phyloP scores from a whole-genome alignment of 1,140 invertebrate genomes.

The Teleopsis dalmanni region DNA sequence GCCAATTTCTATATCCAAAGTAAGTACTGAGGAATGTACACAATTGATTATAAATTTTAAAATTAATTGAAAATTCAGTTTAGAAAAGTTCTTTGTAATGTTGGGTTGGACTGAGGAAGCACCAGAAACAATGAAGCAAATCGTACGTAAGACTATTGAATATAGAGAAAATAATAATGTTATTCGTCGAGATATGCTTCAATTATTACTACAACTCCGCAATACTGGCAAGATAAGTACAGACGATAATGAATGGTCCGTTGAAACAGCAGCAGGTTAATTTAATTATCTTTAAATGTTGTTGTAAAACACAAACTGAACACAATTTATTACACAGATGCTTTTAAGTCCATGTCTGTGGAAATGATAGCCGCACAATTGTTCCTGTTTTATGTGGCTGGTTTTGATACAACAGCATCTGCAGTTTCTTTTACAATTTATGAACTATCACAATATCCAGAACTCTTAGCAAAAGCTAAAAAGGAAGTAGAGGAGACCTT shows the following conservation, averaged over 20 bases:
- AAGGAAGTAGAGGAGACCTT: constrained; percentile 48
- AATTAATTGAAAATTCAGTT: constrained; percentile 3
- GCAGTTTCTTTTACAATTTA: constrained; percentile 51
- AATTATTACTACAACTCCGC: constrained; percentile 46
- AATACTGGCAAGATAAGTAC: constrained; percentile 39
- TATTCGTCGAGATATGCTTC: constrained; percentile 47
- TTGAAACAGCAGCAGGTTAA: constrained; percentile 21
- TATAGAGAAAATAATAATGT: constrained; percentile 45
- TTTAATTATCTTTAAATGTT: too few species aligned
- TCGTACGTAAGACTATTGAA: constrained; percentile 47
- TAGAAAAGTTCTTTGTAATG: constrained; percentile 13
- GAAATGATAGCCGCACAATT: constrained; percentile 49
- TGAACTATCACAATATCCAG: constrained; percentile 50
- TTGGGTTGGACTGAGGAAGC: constrained; percentile 9
- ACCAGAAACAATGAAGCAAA: constrained; percentile 11
- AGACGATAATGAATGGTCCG: constrained; percentile 29
- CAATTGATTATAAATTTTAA: background rate
- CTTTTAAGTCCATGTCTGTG: constrained; percentile 27
- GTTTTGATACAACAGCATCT: constrained; percentile 60
- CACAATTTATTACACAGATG: constrained; percentile 11
- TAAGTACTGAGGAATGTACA: constrained; percentile 8
- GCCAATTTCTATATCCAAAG: constrained; percentile 17
- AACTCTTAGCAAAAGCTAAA: constrained; percentile 50
- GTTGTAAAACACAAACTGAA: too few species aligned
- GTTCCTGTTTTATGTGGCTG: constrained; percentile 56